These are phyloP conservation scores for Gila orcuttii DNA, from an alignment of 2,113 vertebrate species.

Conservation along the genomic window DNA sequence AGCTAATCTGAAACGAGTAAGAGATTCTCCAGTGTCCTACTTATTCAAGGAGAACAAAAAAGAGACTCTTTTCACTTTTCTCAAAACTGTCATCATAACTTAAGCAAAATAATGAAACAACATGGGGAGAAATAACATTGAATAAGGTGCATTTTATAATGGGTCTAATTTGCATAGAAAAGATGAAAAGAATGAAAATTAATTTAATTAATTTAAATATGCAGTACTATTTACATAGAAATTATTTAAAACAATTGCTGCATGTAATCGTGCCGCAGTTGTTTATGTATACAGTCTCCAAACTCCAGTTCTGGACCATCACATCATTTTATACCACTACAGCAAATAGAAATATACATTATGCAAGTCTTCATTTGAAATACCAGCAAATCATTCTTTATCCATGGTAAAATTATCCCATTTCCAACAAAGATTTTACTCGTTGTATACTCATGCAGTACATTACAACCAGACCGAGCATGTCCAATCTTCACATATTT, in stretches of 20 bases:
- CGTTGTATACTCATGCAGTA: neutral
- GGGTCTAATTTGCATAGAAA: neutral
- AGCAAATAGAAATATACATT: neutral
- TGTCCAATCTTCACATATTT: conserved; percentile 20
- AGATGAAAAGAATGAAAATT: too few relatives aligned
- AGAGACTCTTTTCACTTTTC: neutral
- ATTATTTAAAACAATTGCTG: too few relatives aligned
- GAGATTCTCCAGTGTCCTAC: conserved; percentile 11
- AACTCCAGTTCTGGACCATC: neutral
- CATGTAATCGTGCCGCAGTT: too few relatives aligned
- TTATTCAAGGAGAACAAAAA: conserved; percentile 17
- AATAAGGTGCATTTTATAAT: neutral
- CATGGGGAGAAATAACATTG: neutral
- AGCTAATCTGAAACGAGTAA: neutral
- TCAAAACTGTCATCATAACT: neutral
- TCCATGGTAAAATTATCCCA: neutral
- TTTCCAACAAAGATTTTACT: neutral
- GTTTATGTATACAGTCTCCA: too few relatives aligned
- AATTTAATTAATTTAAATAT: neutral
- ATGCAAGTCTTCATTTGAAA: neutral
- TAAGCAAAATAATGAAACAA: neutral
- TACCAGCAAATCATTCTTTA: neutral
- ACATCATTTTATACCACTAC: neutral
- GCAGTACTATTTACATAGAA: neutral
- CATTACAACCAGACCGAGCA: conserved; percentile 18